These are phyloP conservation scores for Idaea biselata DNA, from an alignment of 2,888 invertebrate genomes.

Conservation along the genomic window DNA sequence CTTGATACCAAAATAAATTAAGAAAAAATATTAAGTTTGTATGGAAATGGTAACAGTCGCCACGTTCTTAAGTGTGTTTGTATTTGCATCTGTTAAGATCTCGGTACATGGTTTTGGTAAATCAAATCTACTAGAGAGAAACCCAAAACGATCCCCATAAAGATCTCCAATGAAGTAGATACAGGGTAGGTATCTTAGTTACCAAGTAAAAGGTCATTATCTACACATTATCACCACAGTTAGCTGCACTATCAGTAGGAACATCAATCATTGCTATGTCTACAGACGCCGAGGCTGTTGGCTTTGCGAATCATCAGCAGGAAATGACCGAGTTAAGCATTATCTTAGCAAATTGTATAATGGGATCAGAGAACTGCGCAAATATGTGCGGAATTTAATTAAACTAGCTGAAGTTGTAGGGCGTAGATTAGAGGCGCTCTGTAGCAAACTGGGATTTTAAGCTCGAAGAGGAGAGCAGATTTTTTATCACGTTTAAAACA, in stretches of 20 bases:
- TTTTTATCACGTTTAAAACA: too few species aligned
- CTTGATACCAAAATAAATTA: too few species aligned
- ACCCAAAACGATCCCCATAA: background rate
- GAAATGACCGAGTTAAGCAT: constrained; percentile 21
- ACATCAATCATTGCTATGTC: constrained; percentile 39
- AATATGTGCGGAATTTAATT: constrained; percentile 1
- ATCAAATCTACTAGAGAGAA: background rate
- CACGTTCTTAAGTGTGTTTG: too few species aligned
- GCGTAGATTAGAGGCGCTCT: background rate
- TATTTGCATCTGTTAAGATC: too few species aligned
- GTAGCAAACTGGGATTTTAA: too few species aligned
- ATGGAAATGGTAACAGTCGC: too few species aligned
- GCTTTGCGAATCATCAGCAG: constrained; percentile 39
- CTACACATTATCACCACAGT: constrained; percentile 27
- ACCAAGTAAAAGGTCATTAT: constrained; percentile 38
- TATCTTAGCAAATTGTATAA: constrained; percentile 1
- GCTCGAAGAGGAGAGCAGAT: too few species aligned
- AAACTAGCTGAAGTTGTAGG: background rate
- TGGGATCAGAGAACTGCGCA: constrained; percentile 5
- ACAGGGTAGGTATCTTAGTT: constrained; percentile 12
- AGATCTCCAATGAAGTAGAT: constrained; percentile 7
- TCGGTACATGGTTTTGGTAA: background rate
- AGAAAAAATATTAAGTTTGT: too few species aligned
- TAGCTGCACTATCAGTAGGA: constrained; percentile 23
- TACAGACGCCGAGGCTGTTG: constrained; percentile 26